Evolutionary conservation across 2,888 invertebrate species (phyloP), one percentile per base, ranked within the genome.

Genomic region (Yponomeuta plumbellus): DNA sequence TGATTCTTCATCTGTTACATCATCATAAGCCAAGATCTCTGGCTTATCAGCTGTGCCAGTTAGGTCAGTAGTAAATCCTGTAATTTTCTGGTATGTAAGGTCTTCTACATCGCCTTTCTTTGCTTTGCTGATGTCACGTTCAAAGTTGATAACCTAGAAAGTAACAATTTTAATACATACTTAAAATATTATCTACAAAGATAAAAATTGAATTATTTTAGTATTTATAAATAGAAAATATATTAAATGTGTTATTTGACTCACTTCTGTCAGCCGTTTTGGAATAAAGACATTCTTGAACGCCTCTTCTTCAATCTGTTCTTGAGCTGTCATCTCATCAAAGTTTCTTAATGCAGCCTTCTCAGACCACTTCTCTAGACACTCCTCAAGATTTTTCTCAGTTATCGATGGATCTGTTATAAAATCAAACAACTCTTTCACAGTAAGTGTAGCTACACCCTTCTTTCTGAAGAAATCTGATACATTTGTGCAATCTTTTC

Each of bases 241-340:
- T 34, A 10, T 52, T 52, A 13, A 52, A 52, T 52, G 17, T 34
- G 34, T 52, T 52, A 17, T 52, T 11, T 1, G 6, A 17, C 61
- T 61, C 77, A 97, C 98, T 92, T 99, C 97, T 72, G 95, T 96
- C 67, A 99, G 92, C 71, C 96, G 94, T 80, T 98, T 96, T 0
- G 99, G 99, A 82, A 99, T 99, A 81, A 94, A 99, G 4, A 96
- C 94, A 80, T 96, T 94, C 81, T 98, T 97, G 84, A 99, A 99
- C 3, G 98, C 97, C 85, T 97, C 97, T 75, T 98, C 97, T 74
- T 97, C 97, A 64, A 97, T 92, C 78, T 94, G 94, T 75, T 97
- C 95, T 74, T 95, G 93, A 17, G 94, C 94, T 63, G 95, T 94
- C 74, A 94, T 87, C 66, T 95, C 94, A 66, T 94, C 93, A 70